Evolutionary conservation across 1,140 invertebrate species (phyloP).

Genomic region (Rhagoletis pomonella): DNA sequence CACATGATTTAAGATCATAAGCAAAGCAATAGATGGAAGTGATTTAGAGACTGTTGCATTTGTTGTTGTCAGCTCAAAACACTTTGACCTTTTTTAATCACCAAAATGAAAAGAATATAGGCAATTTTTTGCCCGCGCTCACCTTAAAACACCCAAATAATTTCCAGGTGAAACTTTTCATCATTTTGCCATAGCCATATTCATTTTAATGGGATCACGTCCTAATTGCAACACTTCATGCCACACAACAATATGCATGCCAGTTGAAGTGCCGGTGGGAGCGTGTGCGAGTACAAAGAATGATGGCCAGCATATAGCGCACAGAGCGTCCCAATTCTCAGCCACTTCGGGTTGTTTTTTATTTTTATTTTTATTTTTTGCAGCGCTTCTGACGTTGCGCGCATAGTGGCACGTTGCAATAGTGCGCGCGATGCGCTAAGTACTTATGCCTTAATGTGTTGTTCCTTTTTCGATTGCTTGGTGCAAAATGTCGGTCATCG

Average conservation of each 20-base stretch:
- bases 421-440: not conserved
- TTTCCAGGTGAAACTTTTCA: constrained; percentile 44
- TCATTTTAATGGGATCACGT: constrained; percentile 39
- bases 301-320: not conserved
- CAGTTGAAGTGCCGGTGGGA: not conserved
- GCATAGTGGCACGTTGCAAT: not conserved
- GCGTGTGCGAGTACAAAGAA: not conserved
- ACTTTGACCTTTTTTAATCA: too few relatives aligned
- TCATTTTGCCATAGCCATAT: constrained; percentile 29
- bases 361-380: too few relatives aligned
- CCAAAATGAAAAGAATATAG: too few relatives aligned
- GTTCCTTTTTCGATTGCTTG: not conserved
- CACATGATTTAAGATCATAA: too few relatives aligned
- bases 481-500: constrained; percentile 46
- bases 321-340: constrained; percentile 42
- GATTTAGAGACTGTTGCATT: too few relatives aligned
- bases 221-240: constrained; percentile 50
- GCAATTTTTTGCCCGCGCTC: too few relatives aligned
- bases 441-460: constrained; percentile 24
- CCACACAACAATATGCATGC: constrained; percentile 21
- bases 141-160: not conserved
- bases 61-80: too few relatives aligned
- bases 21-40: too few relatives aligned
- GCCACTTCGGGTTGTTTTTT: not conserved
- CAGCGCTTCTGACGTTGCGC: not conserved